Percentiles rank a stretch among this genome's conserved stretches.
phyloP scores from a whole-genome alignment of 1,140 invertebrate genomes.

The Drosophila funebris region DNA sequence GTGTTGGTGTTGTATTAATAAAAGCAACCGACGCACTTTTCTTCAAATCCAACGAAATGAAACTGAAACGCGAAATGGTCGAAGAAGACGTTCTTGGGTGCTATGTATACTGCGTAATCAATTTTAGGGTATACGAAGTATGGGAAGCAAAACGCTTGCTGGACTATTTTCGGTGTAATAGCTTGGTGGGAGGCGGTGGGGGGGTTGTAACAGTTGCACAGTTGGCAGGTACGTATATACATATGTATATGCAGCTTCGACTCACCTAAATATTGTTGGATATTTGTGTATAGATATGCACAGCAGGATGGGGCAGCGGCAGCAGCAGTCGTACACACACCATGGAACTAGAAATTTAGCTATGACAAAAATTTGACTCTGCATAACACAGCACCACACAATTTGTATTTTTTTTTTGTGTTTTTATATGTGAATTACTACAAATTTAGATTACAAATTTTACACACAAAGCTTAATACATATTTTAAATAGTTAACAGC shows the following conservation, averaged over 20 bases:
- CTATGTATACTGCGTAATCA: conserved; percentile 70
- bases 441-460: conserved; percentile 48
- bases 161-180: conserved; percentile 59
- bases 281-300: conserved; percentile 57
- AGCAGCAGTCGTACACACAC: conserved; percentile 56
- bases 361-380: conserved; percentile 34
- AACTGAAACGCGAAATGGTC: conserved; percentile 52
- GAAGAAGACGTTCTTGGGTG: conserved; percentile 28
- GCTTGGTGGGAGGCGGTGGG: background rate
- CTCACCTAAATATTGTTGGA: conserved; percentile 62
- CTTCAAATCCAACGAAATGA: conserved; percentile 63
- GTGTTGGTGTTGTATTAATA: conserved; percentile 71
- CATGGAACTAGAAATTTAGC: conserved; percentile 41
- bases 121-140: conserved; percentile 43
- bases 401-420: conserved; percentile 32
- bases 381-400: conserved; percentile 55
- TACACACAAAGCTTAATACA: conserved; percentile 33
- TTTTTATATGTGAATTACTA: conserved; percentile 14
- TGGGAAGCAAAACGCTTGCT: conserved; percentile 12
- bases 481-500: conserved; percentile 49
- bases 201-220: conserved; percentile 61
- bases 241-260: conserved; percentile 7
- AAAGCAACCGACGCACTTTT: conserved; percentile 81
- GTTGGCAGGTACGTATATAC: conserved; percentile 38
- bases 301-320: conserved; percentile 48